Evolutionary conservation across 2,888 invertebrate species (phyloP).

Genomic region (Bibio marci): DNA sequence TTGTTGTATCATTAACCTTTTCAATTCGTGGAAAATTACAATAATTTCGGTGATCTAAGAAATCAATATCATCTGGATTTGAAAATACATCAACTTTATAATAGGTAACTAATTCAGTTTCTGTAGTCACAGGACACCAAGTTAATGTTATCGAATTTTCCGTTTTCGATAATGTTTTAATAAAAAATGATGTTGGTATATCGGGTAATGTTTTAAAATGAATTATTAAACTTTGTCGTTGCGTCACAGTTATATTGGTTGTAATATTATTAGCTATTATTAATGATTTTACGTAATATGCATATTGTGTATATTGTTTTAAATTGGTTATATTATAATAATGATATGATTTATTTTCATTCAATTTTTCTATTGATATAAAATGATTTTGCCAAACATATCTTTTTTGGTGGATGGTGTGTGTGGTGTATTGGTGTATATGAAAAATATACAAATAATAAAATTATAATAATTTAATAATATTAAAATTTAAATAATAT

Average conservation of each 20-base stretch:
- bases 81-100: constrained; percentile 24
- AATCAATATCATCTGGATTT: constrained; percentile 19
- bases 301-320: constrained; percentile 52
- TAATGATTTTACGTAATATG: constrained; percentile 48
- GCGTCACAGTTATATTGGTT: constrained; percentile 18
- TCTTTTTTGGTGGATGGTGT: too few relatives aligned
- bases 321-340: constrained; percentile 30
- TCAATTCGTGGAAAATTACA: constrained; percentile 31
- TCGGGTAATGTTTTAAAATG: constrained; percentile 47
- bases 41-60: constrained; percentile 33
- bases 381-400: constrained; percentile 20
- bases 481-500: too few relatives aligned
- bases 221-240: constrained; percentile 39
- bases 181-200: constrained; percentile 28
- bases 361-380: constrained; percentile 2
- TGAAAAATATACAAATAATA: too few relatives aligned
- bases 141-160: constrained; percentile 28
- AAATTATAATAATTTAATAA: too few relatives aligned
- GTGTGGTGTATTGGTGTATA: too few relatives aligned
- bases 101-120: constrained; percentile 22
- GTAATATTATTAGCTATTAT: constrained; percentile 10
- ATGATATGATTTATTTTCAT: constrained; percentile 16
- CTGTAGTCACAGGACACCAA: constrained; percentile 39
- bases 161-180: constrained; percentile 19
- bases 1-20: too few relatives aligned